Conservation (phyloP, 2,797 vertebrate genomes). For the Brachyalestes nurse region DNA sequence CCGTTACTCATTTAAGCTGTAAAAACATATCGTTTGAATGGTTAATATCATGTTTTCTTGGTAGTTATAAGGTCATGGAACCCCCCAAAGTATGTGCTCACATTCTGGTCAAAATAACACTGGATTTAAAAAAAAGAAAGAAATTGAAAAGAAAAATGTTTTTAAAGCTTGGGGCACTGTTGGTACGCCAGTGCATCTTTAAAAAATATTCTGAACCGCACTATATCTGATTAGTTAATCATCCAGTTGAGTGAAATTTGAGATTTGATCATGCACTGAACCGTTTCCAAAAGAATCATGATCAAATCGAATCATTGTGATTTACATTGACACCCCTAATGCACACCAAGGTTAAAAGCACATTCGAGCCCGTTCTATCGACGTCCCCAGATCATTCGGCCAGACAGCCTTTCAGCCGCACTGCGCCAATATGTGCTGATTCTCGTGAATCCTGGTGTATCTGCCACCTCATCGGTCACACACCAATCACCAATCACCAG, state of each 20-base stretch:
- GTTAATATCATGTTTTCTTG: too few species aligned
- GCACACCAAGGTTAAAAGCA: constrained; percentile 65
- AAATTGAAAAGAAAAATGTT: too few species aligned
- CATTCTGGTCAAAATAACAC: too few species aligned
- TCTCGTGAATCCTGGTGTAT: constrained; percentile 67
- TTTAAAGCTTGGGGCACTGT: too few species aligned
- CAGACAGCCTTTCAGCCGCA: constrained; percentile 70
- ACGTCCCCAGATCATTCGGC: constrained; percentile 75
- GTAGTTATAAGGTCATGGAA: too few species aligned
- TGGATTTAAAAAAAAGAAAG: too few species aligned
- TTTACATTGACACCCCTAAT: background rate
- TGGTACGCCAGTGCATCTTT: too few species aligned
- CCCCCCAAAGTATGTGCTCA: too few species aligned
- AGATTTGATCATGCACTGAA: background rate
- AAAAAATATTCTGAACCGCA: too few species aligned
- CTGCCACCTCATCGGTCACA: constrained; percentile 75
- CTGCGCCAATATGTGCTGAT: constrained; percentile 67
- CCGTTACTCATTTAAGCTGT: too few species aligned
- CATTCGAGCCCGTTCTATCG: constrained; percentile 79
- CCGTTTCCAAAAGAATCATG: background rate
- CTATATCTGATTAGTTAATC: background rate
- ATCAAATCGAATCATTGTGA: background rate
- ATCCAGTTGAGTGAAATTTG: background rate
- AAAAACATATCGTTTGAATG: too few species aligned
- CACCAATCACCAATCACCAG: constrained; percentile 54